Evolutionary conservation across 2,113 vertebrate genomes (phyloP), one percentile per base, ranked within the genome.

Genomic region (Cettia cetti): DNA sequence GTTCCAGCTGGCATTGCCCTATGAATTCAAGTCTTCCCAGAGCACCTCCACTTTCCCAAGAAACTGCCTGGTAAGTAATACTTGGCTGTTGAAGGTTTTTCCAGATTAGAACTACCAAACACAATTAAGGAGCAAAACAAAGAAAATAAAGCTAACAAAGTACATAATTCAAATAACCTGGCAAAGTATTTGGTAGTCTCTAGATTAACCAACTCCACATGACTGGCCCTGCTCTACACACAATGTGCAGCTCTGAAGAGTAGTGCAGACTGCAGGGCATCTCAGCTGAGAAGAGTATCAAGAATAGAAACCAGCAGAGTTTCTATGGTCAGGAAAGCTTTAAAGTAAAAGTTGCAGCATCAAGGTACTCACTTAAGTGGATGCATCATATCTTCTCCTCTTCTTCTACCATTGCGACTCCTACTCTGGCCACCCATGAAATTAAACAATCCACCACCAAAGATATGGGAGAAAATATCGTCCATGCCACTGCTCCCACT

Each of bases 391-490:
- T 99, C 99, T 71, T 99, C 99, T 86, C 99, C 99, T 98, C 99
- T 98, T 95, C 99, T 98, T 96, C 99, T 98, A 45, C 99, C 99
- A 78, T 99, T 99, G 78, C 98, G 99, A 98, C 98, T 99, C 94
- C 99, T 98, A 77, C 98, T 98, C 89, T 99, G 99, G 68, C 99
- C 98, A 45, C 99, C 99, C 99, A 99, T 99, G 96, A 99, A 99
- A 69, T 99, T 99, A 70, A 99, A 99, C 64, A 99, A 98, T 87
- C 99, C 99, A 86, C 99, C 99, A 22, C 99, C 99, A 97, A 99
- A 99, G 97, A 99, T 99, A 93, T 99, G 99, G 64, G 99, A 99
- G 98, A 99, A 99, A 96, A 99, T 99, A 89, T 99, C 99, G 57
- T 99, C 99, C 99, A 99, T 99, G 86, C 99, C 99, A 22, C 98